Base-by-base conservation (phyloP, 2,113 vertebrate species). In the Plestiodon gilberti region DNA sequence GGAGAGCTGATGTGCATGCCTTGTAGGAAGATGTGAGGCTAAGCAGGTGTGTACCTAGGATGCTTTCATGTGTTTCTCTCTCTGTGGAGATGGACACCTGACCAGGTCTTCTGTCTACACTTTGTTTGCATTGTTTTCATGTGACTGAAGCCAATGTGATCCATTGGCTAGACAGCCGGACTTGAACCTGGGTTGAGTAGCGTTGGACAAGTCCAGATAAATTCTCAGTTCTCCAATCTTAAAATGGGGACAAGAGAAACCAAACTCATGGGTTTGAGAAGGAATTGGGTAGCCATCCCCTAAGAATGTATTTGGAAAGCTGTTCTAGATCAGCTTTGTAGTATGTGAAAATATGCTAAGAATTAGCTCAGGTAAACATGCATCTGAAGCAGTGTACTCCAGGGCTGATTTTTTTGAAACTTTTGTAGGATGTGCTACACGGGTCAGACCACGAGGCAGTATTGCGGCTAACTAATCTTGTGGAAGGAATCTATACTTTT, bases 401-500 rank as follows among this genome's bases (percentile, higher is more conserved):
- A 64, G 11, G 70, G 80, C 62, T 23, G 30, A 57, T 52, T 1
- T 14, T 7, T 9, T 84, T 48, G 4, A 48, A 28, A 64, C 59
- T 84, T 93, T 89, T 40, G 0, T 94, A 99, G 98, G 98, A 98
- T 43, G 95, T 98, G 22, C 94, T 98, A 59, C 96, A 96, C 33
- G 95, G 94, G 80, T 99, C 98, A 3, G 97, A 97, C 35, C 95
- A 90, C 0, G 89, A 96, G 76, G 93, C 96, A 28, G 93, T 94
- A 0, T 96, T 99, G 40, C 97, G 97, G 92, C 95, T 99, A 23
- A 94, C 96, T 35, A 98, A 98, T 89, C 97, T 99, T 90, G 98
- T 99, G 55, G 98, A 99, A 90, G 98, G 98, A 3, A 96, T 96
- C 73, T 99, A 99, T 86, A 93, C 96, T 64, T 99, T 98, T 93